Conservation (phyloP, 30 jellyfish, hydroid and myxozoan genomes). For the Morbakka virulenta region DNA sequence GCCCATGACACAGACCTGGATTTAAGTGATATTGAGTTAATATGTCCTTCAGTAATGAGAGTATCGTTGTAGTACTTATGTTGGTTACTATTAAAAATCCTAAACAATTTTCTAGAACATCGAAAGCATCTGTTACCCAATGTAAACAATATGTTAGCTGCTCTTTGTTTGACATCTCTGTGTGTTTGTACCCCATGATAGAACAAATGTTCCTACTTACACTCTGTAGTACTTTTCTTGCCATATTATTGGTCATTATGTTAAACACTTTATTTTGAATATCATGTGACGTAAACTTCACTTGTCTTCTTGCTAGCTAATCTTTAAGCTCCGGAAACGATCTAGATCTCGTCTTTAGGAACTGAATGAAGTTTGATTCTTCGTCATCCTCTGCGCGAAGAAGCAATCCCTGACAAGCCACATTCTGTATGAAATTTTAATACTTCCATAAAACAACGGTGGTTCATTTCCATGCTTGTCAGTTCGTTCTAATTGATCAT, state of each 20-base stretch:
- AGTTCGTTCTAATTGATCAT: constrained; percentile 5
- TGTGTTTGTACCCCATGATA: no score
- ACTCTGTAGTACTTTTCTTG: constrained; percentile 14
- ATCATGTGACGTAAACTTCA: constrained; percentile 17
- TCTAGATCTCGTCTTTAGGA: background rate
- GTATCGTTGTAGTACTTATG: no score
- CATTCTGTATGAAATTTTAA: background rate
- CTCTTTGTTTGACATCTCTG: no score
- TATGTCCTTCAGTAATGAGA: no score
- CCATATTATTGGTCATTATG: constrained; percentile 14
- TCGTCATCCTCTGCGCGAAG: constrained; percentile 38
- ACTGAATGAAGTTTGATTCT: constrained; percentile 26
- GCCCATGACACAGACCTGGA: no score
- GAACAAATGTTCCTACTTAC: no score
- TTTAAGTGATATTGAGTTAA: no score
- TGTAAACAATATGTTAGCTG: no score
- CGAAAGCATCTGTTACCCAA: no score
- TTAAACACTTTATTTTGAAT: constrained; percentile 10
- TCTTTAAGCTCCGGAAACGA: constrained; percentile 1
- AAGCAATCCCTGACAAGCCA: constrained; percentile 45
- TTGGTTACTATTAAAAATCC: no score
- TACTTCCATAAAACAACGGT: constrained; percentile 19
- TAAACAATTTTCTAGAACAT: no score
- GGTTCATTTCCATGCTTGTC: constrained; percentile 21
- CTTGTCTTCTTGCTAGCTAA: constrained; percentile 18